A percentile compares a stretch with the other conserved stretches of the same genome.
These are phyloP conservation scores for Augochlora pura DNA, from an alignment of 1,140 invertebrate species.

Conservation along the genomic window DNA sequence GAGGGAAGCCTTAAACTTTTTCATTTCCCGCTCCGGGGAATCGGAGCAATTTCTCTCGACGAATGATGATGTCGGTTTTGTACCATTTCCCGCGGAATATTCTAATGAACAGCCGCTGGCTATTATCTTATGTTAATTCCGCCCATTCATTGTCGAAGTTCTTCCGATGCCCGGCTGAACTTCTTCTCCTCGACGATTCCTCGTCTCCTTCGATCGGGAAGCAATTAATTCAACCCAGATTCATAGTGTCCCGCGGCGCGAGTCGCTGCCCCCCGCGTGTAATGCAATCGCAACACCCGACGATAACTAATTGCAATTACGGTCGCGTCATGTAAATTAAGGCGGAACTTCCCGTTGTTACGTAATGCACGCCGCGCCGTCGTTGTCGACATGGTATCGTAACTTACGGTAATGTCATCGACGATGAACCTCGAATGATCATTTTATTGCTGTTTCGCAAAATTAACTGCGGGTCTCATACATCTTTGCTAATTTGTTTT, in stretches of 20 bases:
- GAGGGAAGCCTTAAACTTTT: not conserved
- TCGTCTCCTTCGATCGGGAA: slow-evolving; percentile 3
- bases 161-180: not conserved
- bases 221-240: slow-evolving; percentile 44
- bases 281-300: slow-evolving; percentile 4
- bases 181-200: not conserved
- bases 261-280: not conserved
- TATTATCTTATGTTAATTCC: slow-evolving; percentile 5
- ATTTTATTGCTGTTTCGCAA: no score
- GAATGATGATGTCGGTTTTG: not conserved
- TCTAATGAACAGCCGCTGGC: not conserved
- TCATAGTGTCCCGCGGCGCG: slow-evolving; percentile 4
- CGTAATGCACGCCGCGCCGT: not conserved
- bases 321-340: slow-evolving; percentile 2
- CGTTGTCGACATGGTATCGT: not conserved
- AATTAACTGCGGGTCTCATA: no score
- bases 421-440: not conserved
- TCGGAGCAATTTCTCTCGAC: not conserved
- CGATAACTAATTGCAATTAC: no score
- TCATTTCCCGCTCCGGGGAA: not conserved
- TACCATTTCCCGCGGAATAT: not conserved
- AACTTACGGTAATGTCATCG: not conserved
- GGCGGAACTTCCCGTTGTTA: not conserved
- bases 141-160: not conserved
- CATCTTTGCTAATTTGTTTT: no score